These are phyloP conservation scores for Podargus strigoides DNA, from an alignment of 2,797 vertebrate genomes.

Conservation along the genomic window DNA sequence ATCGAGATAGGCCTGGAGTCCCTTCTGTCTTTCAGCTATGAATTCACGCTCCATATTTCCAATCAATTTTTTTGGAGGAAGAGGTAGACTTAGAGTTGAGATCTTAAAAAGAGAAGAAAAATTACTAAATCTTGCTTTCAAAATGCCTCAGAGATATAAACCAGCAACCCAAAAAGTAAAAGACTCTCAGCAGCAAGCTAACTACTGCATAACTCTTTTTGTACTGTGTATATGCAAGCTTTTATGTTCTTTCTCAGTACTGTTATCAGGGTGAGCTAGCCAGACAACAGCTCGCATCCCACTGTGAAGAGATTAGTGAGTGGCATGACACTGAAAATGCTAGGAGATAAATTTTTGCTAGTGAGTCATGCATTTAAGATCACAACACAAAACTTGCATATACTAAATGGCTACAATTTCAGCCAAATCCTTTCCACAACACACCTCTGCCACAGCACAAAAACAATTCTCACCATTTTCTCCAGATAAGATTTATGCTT, in stretches of 20 bases:
- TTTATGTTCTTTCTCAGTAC: background rate
- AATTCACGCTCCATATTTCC: constrained; percentile 99
- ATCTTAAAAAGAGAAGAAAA: constrained; percentile 77
- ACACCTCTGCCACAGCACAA: background rate
- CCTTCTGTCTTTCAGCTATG: constrained; percentile 93
- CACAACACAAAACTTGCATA: background rate
- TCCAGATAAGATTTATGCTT: background rate
- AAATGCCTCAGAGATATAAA: background rate
- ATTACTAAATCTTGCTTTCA: background rate
- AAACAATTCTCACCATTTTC: background rate
- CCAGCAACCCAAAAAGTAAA: background rate
- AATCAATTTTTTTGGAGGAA: constrained; percentile 95
- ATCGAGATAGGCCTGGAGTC: constrained; percentile 92
- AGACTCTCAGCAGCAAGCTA: background rate
- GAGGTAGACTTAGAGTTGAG: constrained; percentile 87
- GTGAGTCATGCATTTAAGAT: background rate
- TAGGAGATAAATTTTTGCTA: background rate
- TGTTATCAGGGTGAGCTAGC: background rate
- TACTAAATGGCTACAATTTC: background rate
- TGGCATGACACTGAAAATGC: background rate
- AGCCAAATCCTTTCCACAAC: background rate
- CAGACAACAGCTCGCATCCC: background rate
- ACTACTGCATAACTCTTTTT: background rate
- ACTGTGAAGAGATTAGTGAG: background rate
- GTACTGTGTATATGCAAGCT: background rate